Conservation (phyloP, 2,888 invertebrate species). For the Thymelicus lineola region DNA sequence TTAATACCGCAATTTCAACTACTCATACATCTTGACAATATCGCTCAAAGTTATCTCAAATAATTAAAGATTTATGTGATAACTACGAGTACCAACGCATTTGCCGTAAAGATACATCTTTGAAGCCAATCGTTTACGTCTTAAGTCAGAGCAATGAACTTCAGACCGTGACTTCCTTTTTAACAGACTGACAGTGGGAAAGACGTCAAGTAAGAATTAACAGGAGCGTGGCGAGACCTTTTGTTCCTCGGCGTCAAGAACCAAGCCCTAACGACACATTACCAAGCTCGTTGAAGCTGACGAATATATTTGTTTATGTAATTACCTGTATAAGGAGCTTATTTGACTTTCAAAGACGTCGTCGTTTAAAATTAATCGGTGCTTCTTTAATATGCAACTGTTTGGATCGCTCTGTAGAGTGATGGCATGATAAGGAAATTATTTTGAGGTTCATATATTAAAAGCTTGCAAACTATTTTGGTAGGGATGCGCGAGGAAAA, state of each 20-base stretch:
- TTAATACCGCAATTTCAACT: background rate
- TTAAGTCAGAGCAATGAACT: conserved; percentile 65
- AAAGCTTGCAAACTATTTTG: no score
- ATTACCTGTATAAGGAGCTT: conserved; percentile 49
- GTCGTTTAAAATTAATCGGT: conserved; percentile 32
- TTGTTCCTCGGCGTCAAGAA: conserved; percentile 69
- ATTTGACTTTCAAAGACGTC: conserved; percentile 41
- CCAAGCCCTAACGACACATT: conserved; percentile 46
- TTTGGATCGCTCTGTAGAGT: no score
- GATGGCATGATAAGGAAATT: background rate
- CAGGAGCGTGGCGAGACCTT: conserved; percentile 70
- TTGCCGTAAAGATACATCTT: conserved; percentile 5
- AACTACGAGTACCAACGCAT: background rate
- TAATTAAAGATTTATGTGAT: background rate
- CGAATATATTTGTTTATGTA: conserved; percentile 69
- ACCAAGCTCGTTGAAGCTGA: conserved; percentile 60
- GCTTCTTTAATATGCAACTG: conserved; percentile 22
- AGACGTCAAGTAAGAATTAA: conserved; percentile 72
- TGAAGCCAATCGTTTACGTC: conserved; percentile 34
- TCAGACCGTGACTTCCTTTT: conserved; percentile 79
- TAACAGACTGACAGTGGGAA: conserved; percentile 72
- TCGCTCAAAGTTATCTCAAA: background rate
- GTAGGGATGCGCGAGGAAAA: no score
- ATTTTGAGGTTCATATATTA: no score
- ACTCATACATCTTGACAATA: background rate